Evolutionary conservation across 1,140 invertebrate genomes (phyloP), one percentile per base, ranked within the genome.

Genomic region (Anthonomus grandis): DNA sequence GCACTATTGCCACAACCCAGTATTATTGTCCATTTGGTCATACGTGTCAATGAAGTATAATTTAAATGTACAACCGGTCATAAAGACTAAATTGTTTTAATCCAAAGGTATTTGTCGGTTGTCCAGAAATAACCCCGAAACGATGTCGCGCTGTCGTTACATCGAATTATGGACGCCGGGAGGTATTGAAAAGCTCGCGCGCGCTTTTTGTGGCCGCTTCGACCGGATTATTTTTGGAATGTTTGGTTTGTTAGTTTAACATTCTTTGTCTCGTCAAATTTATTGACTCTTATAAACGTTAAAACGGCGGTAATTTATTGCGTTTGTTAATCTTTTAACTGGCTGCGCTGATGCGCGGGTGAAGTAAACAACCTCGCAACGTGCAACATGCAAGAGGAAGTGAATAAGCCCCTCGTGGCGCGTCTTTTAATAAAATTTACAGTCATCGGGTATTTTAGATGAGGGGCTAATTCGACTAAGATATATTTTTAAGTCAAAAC

Each of bases 151-250:
- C 12, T 42, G 39, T 42, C n/a, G n/a, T n/a, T n/a, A n/a, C n/a
- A n/a, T n/a, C 39, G 19, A 42, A 42, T 18, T 13, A 15, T 42
- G 18, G n/a, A 42, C n/a, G 19, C 42, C 17, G n/a, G n/a, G n/a
- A 21, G 25, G 42, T 23, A 45, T 45, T 18, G 42, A 45, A 45
- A 45, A 45, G 42, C 42, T 12, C 10, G 39, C n/a, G n/a, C n/a
- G n/a, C n/a, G n/a, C n/a, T 12, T 21, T 45, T 45, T 45, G 42
- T 45, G 42, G 42, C 25, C 23, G 23, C 25, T 45, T 18, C 42
- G 19, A 45, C 10, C n/a, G 42, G 42, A 45, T 45, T 45, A 45
- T 45, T 45, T 45, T 45, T n/a, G 42, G 42, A 45, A 45, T 45
- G 42, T 45, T 45, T 24, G 42, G 42, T 45, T 45, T 45, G 42